Percentiles rank a stretch among this genome's conserved stretches.
Evolutionary conservation across 2,888 invertebrate genomes (phyloP).

Genomic region (Trichopria drosophilae): DNA sequence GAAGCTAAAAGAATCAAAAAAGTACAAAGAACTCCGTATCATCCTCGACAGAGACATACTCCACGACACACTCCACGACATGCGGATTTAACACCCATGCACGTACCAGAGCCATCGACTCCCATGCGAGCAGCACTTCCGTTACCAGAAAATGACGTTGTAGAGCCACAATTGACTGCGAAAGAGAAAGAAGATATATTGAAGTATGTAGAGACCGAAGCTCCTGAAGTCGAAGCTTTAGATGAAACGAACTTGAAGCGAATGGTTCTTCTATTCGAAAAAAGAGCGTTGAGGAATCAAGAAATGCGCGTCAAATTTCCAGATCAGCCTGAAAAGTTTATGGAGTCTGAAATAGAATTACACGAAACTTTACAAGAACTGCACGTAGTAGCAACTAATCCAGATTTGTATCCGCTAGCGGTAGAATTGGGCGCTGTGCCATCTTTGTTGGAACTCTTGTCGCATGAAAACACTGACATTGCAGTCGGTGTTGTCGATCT

Average conservation of each 20-base stretch:
- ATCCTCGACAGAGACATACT: constrained; percentile 54
- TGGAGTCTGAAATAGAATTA: constrained; percentile 95
- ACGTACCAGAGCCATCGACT: constrained; percentile 46
- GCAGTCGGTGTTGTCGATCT: constrained; percentile 77
- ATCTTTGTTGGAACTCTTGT: constrained; percentile 86
- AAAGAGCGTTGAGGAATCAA: constrained; percentile 88
- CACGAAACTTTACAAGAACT: constrained; percentile 87
- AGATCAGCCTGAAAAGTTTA: constrained; percentile 95
- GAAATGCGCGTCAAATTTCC: constrained; percentile 99
- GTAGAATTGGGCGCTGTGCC: constrained; percentile 88
- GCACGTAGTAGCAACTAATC: constrained; percentile 91
- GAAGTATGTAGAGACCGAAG: constrained; percentile 81
- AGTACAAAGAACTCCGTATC: constrained; percentile 60
- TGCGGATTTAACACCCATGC: constrained; percentile 29
- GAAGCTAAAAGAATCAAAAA: constrained; percentile 63
- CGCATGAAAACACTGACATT: constrained; percentile 96
- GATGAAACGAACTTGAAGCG: constrained; percentile 88
- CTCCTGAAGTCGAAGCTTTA: constrained; percentile 79
- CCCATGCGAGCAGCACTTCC: constrained; percentile 56
- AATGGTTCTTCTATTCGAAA: constrained; percentile 90
- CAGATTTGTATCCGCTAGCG: constrained; percentile 89
- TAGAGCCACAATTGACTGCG: constrained; percentile 68
- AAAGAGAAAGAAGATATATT: constrained; percentile 80
- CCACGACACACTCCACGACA: constrained; percentile 20
- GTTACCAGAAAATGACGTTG: constrained; percentile 62